Evolutionary conservation across 2,113 vertebrate species (phyloP).

Genomic region (Stictonetta naevosa): DNA sequence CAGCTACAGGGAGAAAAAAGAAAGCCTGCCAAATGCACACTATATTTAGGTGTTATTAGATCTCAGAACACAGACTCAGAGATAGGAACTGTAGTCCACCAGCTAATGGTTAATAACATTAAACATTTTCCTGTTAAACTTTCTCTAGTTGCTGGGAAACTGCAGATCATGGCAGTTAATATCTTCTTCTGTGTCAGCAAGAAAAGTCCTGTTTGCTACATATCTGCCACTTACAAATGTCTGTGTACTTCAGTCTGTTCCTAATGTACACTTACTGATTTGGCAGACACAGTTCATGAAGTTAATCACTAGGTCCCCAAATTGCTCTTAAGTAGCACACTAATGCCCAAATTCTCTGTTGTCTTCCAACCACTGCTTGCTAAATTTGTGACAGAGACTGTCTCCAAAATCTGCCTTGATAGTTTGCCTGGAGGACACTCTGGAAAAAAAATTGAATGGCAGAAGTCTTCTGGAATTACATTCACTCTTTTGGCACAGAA

Average conservation of each 20-base stretch:
- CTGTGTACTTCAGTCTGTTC: neutral
- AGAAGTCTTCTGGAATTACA: neutral
- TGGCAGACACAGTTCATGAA: neutral
- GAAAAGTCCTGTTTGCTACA: slow-evolving; percentile 33
- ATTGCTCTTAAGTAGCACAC: slow-evolving; percentile 1
- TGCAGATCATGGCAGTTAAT: neutral
- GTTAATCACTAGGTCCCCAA: neutral
- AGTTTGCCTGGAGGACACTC: neutral
- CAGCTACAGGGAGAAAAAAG: neutral
- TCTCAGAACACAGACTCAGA: neutral
- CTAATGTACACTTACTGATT: neutral
- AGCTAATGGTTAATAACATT: slow-evolving; percentile 16
- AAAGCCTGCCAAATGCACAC: neutral
- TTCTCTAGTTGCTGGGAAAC: slow-evolving; percentile 27
- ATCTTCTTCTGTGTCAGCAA: neutral
- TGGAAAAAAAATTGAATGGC: neutral
- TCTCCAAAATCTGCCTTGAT: neutral
- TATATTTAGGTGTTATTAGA: neutral
- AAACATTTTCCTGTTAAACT: neutral
- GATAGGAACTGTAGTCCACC: neutral
- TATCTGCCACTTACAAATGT: neutral
- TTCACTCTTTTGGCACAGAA: neutral
- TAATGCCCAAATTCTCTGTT: neutral
- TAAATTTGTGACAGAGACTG: neutral
- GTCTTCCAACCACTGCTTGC: neutral